Base-by-base conservation (phyloP, 2,888 invertebrate species). In the Cerastis rubricosa region DNA sequence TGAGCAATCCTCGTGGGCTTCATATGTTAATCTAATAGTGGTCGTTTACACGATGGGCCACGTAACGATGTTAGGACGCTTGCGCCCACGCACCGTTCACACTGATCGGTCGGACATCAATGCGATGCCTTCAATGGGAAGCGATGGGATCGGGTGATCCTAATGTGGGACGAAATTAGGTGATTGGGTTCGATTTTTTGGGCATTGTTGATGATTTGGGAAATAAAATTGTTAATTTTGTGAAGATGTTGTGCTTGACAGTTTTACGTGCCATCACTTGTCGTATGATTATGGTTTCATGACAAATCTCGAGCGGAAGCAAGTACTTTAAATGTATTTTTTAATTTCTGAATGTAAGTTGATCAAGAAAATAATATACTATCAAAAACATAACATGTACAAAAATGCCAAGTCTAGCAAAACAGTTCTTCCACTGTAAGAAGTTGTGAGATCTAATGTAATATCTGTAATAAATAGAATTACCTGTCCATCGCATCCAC, bases 21-120 rank as follows among this genome's bases (percentile, higher is more conserved):
- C 78, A 70, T 81, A 86, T 81, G 76, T 86, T 81, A 86, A 83
- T 79, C 54, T 88, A 81, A 86, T 80, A 22, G 65, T 69, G 64
- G 59, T 77, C 85, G 73, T 87, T 87, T 66, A 51, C 54, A 66
- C 49, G 64, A 73, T 65, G 75, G 59, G 59, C 51, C 29, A 47
- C 29, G 83, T 70, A 68, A 83, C 70, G 74, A 83, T 57, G 45
- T 71, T 35, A 49, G 61, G 66, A 43, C n/a, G 71, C 22, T 14
- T 64, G 82, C 83, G 67, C 86, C 86, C 67, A 84, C 86, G 84
- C 83, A 70, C 4, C 66, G 77, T n/a, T 82, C 70, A 71, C 83
- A 76, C 65, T 71, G 69, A 76, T 76, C 70, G 69, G 59, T 59
- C 54, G 19, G 12, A 70, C 51, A 83, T 81, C 76, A 81, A 83